Base-by-base conservation (phyloP, 2,888 invertebrate species). In the Eupithecia centaureata region DNA sequence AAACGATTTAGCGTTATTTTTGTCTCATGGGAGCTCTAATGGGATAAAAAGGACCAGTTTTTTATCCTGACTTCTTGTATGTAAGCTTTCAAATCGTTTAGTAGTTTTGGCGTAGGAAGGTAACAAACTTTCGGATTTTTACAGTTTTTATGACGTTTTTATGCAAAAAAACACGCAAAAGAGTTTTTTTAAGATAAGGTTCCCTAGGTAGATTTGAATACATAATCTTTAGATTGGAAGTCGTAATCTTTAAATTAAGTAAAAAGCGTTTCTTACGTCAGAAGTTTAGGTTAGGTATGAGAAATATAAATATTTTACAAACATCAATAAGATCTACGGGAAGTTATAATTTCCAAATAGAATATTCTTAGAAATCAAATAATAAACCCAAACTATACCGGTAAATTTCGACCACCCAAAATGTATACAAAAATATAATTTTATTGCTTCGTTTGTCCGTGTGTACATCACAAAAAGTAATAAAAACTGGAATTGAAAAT, bases 371-470 rank as follows among this genome's bases (percentile, higher is more conserved):
- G 73, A 71, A 73, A 73, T 71, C 56, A 66, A 67, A 67, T 28
- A 13, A 30, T 51, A 56, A 60, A 68, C 13, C 52, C 28, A 62
- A 56, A 62, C 27, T 15, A n/a, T n/a, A n/a, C n/a, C n/a, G n/a
- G n/a, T n/a, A 54, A 33, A 60, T 33, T 38, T 27, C 69, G 73
- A 70, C 73, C 73, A 73, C 73, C 73, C 73, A 71, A 67, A 73
- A 47, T 68, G 73, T 73, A 68, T 71, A 71, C 28, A 28, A 27
- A 61, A 57, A 58, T 68, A 57, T 65, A 67, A 59, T 73, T 73
- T 73, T 73, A 73, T 73, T 67, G 54, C 68, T 25, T 25, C 12
- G 52, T 70, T 63, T 70, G 68, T 70, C 64, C 67, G 67, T 67
- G 47, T 65, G 68, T 62, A 52, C 64, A 65, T 70, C 68, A 67